Base-by-base conservation (phyloP, 2,797 vertebrate species). In the Leontocebus nigricollis region DNA sequence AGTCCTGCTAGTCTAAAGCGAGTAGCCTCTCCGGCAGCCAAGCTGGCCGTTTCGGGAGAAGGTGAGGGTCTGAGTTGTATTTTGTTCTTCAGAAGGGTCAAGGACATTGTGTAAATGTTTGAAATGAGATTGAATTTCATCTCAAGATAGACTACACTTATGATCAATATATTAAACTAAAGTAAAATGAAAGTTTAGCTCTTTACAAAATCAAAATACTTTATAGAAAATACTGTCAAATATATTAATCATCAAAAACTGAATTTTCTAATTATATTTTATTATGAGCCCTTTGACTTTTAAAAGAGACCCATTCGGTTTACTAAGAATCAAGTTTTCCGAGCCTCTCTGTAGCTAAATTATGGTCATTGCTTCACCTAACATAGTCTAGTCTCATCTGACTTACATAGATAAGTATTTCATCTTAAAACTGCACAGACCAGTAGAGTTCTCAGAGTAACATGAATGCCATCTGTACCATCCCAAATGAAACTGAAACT, bases 1-100 rank as follows among this genome's bases (percentile, higher is more conserved):
- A 99, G 99, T 82, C 99, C 99, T 1, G 99, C 99, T 46, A 99
- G 99, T 97, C 98, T 99, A 79, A 99, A 99, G 98, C 99, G 99
- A 87, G 99, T 99, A 33, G 99, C 99, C 59, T 99, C 99, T 57
- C 99, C 99, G 84, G 99, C 99, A n/a, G 98, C 99, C 94, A 99
- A 99, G 98, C 98, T 99, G 22, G 95, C 99, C 0, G 86, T 99
- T 20, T 98, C 99, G 39, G 99, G 99, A 97, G 99, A 99, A 99
- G 99, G 99, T 99, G 98, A 99, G 98, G 80, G 39, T 46, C 75
- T 30, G 12, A 5, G 9, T 27, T 39, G 1, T 13, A 7, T 33
- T 64, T 0, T 15, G 67, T 50, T 88, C 36, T 15, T n/a, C 72
- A 24, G 24, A 50, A 7, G 41, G 52, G 20, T 4, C 1, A 7